phyloP scores from a whole-genome alignment of 2,113 vertebrate species.

The Jaculus jaculus region DNA sequence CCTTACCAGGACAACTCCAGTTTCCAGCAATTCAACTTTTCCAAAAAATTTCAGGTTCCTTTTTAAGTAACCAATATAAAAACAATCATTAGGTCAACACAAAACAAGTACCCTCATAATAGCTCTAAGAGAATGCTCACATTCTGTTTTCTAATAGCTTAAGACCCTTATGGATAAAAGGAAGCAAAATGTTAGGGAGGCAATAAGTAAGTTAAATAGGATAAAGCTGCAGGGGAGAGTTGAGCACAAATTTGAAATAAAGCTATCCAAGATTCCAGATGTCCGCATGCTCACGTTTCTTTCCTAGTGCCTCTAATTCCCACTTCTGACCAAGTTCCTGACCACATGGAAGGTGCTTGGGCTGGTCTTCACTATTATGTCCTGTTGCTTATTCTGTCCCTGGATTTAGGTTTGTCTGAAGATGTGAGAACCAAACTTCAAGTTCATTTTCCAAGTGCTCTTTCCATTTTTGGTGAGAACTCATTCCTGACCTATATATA shows the following conservation, averaged over 20 bases:
- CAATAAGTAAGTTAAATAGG: background rate
- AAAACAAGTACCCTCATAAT: background rate
- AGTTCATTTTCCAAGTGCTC: background rate
- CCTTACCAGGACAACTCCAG: background rate
- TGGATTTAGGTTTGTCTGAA: background rate
- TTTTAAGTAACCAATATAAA: background rate
- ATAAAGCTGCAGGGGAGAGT: background rate
- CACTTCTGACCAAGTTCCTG: background rate
- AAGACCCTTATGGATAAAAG: background rate
- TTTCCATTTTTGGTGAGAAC: background rate
- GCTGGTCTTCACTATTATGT: background rate
- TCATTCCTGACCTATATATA: background rate
- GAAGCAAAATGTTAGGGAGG: background rate
- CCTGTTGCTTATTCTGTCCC: background rate
- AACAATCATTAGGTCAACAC: background rate
- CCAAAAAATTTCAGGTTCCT: constrained; percentile 22
- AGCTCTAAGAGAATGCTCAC: background rate
- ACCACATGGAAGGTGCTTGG: background rate
- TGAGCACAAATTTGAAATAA: background rate
- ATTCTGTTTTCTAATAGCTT: background rate
- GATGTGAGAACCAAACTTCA: background rate
- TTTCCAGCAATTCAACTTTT: background rate
- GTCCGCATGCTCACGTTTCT: background rate
- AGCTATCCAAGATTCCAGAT: background rate
- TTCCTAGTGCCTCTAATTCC: background rate